Base-by-base conservation (phyloP, 1,140 invertebrate species). In the Agrypnia vestita region DNA sequence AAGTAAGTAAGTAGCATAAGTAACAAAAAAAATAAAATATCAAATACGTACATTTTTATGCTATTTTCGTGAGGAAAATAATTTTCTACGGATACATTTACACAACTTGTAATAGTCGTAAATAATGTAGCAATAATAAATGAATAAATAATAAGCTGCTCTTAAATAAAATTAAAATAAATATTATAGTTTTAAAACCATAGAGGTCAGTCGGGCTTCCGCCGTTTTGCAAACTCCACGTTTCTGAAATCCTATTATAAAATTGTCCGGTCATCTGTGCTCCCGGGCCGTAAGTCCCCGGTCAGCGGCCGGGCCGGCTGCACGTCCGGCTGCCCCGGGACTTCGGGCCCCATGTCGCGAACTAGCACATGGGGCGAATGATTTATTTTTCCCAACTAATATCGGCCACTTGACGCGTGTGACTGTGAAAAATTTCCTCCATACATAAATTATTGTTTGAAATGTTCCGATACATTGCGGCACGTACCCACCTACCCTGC, bases 201-300 rank as follows among this genome's bases (percentile, higher is more conserved):
- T 21, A 53, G 67, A 71, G 46, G 67, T 74, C 72, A 56, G 51
- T 10, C 43, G 13, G 44, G 47, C 49, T 35, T 43, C 53, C 76
- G 25, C 46, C 77, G 55, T 80, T 83, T 81, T 62, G 78, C 19
- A 76, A 77, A 49, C 79, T 19, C 44, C 51, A 72, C 21, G 53
- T 56, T 46, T 69, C 59, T 56, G 82, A 83, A 83, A 83, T 83
- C 82, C 82, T 85, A 89, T 90, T 90, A 89, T 89, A 89, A 90
- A 89, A 90, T 86, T 86, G 89, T 87, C 88, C 88, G 88, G 89
- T 89, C 88, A 89, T 90, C 88, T 89, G 88, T 87, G 87, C 86
- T 86, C 17, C 55, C 47, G 82, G 69, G 13, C 75, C 51, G 47
- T 47, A 78, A 83, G 74, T 83, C 55, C 74, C 53, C n/a, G 82